Evolutionary conservation across 2,113 vertebrate genomes (phyloP).

Genomic region (Elachura formosa): DNA sequence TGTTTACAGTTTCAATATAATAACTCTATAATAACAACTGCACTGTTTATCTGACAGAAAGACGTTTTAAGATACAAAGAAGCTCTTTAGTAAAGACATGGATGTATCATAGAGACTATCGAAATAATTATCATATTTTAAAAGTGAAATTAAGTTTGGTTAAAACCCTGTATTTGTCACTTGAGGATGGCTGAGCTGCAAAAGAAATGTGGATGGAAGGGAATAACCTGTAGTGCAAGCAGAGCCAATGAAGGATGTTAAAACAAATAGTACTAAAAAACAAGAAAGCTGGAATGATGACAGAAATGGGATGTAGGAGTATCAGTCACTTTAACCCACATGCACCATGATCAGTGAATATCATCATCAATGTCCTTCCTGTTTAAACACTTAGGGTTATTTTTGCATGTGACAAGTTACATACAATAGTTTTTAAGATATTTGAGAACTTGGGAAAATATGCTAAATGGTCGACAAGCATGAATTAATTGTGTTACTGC

Average conservation of each 20-base stretch:
- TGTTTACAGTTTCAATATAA: neutral
- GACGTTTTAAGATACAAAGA: neutral
- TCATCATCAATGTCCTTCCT: neutral
- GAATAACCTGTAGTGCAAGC: neutral
- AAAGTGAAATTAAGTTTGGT: neutral
- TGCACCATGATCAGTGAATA: too few relatives aligned
- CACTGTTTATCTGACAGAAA: neutral
- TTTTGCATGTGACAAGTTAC: neutral
- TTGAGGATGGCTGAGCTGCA: neutral
- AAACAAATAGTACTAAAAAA: neutral
- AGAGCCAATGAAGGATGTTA: neutral
- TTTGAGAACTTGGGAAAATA: neutral
- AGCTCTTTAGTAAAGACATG: neutral
- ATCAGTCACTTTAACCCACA: neutral
- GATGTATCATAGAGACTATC: neutral
- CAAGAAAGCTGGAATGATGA: neutral
- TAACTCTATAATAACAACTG: neutral
- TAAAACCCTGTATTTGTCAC: neutral
- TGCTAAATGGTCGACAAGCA: neutral
- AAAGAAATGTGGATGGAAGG: neutral
- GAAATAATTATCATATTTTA: neutral
- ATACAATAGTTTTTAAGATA: neutral
- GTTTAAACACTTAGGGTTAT: neutral
- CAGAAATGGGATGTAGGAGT: neutral
- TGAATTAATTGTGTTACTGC: neutral